phyloP scores from a whole-genome alignment of 2,113 vertebrate species.

The Microcebus jonahi region DNA sequence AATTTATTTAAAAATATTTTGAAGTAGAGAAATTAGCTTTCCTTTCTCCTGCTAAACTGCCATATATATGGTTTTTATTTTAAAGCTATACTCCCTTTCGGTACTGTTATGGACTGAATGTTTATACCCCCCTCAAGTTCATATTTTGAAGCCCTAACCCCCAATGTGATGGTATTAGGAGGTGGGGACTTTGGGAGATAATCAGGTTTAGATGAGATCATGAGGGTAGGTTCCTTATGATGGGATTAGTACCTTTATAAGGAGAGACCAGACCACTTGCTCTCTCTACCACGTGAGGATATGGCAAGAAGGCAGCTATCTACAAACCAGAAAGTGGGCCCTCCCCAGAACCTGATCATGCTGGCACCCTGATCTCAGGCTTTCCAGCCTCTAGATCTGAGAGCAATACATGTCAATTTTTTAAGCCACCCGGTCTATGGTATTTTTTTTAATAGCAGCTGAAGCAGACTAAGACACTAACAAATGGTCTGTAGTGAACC shows the following conservation, averaged over 20 bases:
- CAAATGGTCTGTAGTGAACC: neutral
- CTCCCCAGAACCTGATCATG: neutral
- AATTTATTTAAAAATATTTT: conserved; percentile 33
- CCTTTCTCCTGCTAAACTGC: neutral
- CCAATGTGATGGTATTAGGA: neutral
- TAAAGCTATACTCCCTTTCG: neutral
- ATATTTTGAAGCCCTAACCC: neutral
- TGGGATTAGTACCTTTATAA: neutral
- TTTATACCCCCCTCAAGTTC: neutral
- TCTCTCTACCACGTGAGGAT: neutral
- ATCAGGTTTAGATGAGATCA: neutral
- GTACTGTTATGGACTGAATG: neutral
- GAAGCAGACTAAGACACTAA: neutral
- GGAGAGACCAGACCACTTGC: neutral
- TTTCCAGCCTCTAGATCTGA: neutral
- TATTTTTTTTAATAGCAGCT: neutral
- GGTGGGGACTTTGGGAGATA: neutral
- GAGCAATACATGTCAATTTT: neutral
- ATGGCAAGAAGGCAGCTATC: neutral
- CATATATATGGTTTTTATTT: neutral
- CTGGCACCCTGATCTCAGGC: neutral
- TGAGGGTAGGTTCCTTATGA: neutral
- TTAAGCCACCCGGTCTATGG: neutral
- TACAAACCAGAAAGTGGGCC: neutral
- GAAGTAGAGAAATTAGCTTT: neutral